phyloP scores from a whole-genome alignment of 1,140 invertebrate species.

The Panagrolaimus sp. region DNA sequence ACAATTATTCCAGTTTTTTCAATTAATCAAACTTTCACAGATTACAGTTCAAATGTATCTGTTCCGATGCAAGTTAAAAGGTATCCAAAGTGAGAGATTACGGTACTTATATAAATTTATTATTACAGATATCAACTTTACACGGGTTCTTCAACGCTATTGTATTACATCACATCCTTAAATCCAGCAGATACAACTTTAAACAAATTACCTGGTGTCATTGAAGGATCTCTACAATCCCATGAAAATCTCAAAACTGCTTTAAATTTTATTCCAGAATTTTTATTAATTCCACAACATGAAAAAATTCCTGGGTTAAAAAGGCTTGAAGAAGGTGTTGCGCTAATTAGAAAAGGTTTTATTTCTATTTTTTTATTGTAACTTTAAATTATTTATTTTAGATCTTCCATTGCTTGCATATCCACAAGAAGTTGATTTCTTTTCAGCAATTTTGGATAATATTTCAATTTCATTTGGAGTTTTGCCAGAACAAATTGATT shows the following conservation, averaged over 20 bases:
- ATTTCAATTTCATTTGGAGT: slow-evolving; percentile 1
- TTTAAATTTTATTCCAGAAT: slow-evolving; percentile 25
- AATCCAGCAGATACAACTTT: slow-evolving; percentile 10
- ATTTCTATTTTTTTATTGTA: too few relatives aligned
- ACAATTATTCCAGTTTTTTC: neutral
- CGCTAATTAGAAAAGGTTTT: slow-evolving; percentile 15
- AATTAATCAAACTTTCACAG: neutral
- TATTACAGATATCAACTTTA: slow-evolving; percentile 40
- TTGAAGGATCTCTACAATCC: slow-evolving; percentile 26
- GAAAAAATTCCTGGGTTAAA: slow-evolving; percentile 26
- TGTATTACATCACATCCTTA: slow-evolving; percentile 18
- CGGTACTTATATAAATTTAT: slow-evolving; percentile 4
- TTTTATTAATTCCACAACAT: slow-evolving; percentile 17
- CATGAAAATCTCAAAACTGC: slow-evolving; percentile 19
- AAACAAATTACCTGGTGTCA: slow-evolving; percentile 17
- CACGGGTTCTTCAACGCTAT: slow-evolving; percentile 21
- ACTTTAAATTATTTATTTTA: too few relatives aligned
- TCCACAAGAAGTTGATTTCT: slow-evolving; percentile 10
- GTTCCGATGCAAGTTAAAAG: neutral
- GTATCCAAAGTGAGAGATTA: neutral
- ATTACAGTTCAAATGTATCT: neutral
- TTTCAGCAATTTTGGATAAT: neutral
- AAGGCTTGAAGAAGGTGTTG: slow-evolving; percentile 12
- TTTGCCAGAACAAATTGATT: slow-evolving; percentile 20
- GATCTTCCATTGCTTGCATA: neutral